Conservation (phyloP, 2,797 vertebrate species). For the Vespertilio murinus region DNA sequence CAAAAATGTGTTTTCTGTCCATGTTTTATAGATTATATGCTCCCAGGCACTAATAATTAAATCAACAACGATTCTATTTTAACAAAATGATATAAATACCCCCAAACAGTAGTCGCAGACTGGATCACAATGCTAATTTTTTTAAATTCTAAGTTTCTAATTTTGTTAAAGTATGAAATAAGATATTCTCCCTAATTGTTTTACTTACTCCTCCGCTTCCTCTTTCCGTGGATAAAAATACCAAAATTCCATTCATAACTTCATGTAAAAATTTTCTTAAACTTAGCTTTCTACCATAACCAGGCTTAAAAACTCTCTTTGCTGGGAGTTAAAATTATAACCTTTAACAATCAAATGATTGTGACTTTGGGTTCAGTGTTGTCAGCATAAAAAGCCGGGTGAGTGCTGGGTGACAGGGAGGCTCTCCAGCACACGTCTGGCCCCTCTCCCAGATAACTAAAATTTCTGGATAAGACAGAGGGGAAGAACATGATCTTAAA, state of each 20-base stretch:
- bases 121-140: background rate
- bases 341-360: slow-evolving; percentile 10
- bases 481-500: background rate
- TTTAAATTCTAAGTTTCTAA: background rate
- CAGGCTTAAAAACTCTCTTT: background rate
- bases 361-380: background rate
- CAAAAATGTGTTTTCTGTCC: background rate
- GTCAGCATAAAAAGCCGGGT: background rate
- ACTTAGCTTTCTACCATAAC: background rate
- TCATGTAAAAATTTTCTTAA: slow-evolving; percentile 27
- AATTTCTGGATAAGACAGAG: background rate
- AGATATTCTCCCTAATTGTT: background rate
- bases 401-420: background rate
- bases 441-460: background rate
- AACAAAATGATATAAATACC: background rate
- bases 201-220: background rate
- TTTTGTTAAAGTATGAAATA: slow-evolving; percentile 31
- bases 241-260: slow-evolving; percentile 26
- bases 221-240: slow-evolving; percentile 10
- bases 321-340: background rate
- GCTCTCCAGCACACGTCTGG: background rate
- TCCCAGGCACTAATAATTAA: background rate
- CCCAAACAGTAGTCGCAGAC: background rate
- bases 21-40: background rate
- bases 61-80: slow-evolving; percentile 1